A percentile compares a stretch with the other conserved stretches of the same genome.
Conservation (phyloP, 2,113 vertebrate species). For the Theristicus caerulescens region DNA sequence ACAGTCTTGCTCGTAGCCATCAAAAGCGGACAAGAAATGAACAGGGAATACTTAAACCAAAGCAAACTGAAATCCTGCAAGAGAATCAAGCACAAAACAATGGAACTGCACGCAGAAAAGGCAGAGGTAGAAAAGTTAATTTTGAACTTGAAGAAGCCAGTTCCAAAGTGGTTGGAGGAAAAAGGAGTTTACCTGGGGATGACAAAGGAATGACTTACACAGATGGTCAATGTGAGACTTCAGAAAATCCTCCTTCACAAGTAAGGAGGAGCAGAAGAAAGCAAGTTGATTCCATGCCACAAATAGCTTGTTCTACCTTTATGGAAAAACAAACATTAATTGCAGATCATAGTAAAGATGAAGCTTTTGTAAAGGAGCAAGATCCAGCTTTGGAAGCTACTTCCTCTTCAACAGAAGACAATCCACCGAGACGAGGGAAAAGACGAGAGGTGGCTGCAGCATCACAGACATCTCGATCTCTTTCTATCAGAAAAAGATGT, state of each 20-base stretch:
- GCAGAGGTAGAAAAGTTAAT: not conserved
- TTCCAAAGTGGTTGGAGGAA: not conserved
- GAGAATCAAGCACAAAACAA: not conserved
- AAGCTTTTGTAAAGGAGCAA: not conserved
- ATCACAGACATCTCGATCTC: not conserved
- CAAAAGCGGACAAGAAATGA: not conserved
- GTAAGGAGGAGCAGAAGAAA: slow-evolving; percentile 14
- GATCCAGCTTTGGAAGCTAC: not conserved
- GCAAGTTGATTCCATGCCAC: not conserved
- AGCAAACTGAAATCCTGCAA: not conserved
- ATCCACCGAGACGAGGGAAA: not conserved
- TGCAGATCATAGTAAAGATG: not conserved
- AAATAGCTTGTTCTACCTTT: not conserved
- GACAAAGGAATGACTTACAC: not conserved
- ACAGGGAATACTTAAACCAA: not conserved
- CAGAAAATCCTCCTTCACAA: not conserved
- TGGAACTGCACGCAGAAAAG: not conserved
- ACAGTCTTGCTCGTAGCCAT: not conserved
- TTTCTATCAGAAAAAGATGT: not conserved
- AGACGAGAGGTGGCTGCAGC: not conserved
- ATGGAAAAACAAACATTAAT: not conserved
- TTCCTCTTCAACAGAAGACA: not conserved
- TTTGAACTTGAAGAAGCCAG: not conserved
- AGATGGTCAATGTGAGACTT: not conserved
- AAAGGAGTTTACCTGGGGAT: not conserved